Base-by-base conservation (phyloP, 2,113 vertebrate genomes). In the Myotis davidii region DNA sequence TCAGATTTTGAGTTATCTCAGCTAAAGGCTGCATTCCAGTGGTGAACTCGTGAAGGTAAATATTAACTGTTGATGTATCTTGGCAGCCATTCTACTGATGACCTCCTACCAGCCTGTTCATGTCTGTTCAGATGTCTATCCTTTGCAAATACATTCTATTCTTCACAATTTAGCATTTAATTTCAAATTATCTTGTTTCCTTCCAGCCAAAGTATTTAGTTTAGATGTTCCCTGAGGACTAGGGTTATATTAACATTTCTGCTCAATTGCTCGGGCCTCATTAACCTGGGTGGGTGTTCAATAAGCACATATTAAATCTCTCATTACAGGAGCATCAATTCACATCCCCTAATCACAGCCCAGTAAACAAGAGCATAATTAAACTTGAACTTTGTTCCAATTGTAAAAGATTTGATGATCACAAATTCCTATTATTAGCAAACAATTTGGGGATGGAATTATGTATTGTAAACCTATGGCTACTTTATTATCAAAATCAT, bases 401-500 rank as follows among this genome's bases (percentile, higher is more conserved):
- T 17, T 82, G 37, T 2, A 78, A 70, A 89, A 85, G 34, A 39
- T 21, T 7, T 54, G 56, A 70, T 10, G 52, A 29, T 4, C 39
- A 56, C 34, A 54, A 59, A 85, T 50, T 37, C 32, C 11, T 50
- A 13, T 70, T 73, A 74, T 34, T 56, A 84, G 45, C 39, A 59
- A 86, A 29, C 10, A 93, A 32, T 45, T 83, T 72, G 90, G 94
- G 73, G 45, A 84, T 95, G 8, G 12, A 81, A 61, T 76, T 29
- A 27, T 39, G 32, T 77, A n/a, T 2, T 21, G 1, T 94, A 9
- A 78, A 73, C 70, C 42, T 92, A 11, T 94, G 23, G 17, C 85
- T 92, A 96, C 39, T 95, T 76, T 21, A 94, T 50, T 93, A 87
- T 45, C 18, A 45, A 74, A 37, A 77, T 59, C 21, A 77, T 64